Conservation (phyloP, 2,113 vertebrate genomes). For the Aramus guarauna region DNA sequence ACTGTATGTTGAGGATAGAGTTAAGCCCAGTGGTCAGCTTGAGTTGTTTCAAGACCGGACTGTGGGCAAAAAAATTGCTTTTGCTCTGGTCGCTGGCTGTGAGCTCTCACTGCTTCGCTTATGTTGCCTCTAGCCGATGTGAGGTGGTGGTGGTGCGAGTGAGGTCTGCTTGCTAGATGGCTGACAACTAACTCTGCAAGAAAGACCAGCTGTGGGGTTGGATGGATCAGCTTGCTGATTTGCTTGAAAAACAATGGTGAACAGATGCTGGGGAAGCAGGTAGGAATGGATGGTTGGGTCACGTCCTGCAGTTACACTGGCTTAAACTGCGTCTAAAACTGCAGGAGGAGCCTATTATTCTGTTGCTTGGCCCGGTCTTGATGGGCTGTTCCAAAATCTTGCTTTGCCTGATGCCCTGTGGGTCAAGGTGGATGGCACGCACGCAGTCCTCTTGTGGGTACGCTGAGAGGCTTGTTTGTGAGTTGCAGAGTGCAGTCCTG, state of each 20-base stretch:
- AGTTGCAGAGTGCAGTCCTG: background rate
- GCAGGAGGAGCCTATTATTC: background rate
- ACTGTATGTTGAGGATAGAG: background rate
- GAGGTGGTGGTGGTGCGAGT: background rate
- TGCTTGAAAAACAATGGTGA: background rate
- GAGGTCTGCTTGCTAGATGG: background rate
- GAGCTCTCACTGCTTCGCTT: background rate
- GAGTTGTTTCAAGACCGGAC: background rate
- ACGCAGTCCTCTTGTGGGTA: background rate
- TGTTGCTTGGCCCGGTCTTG: background rate
- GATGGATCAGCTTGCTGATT: background rate
- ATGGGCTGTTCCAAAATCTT: background rate
- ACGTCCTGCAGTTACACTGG: background rate
- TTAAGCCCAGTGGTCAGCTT: background rate
- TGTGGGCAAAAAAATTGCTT: background rate
- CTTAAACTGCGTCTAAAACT: background rate
- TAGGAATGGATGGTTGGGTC: background rate
- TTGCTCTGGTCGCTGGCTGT: background rate
- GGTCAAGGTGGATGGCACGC: background rate
- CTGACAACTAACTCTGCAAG: background rate
- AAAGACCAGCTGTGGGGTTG: background rate
- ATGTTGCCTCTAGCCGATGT: rapidly evolving
- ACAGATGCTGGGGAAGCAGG: background rate
- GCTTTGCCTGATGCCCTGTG: background rate
- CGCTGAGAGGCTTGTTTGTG: background rate